Evolutionary conservation across 1,140 invertebrate species (phyloP).

Genomic region (Thalassaphorura encarpata): DNA sequence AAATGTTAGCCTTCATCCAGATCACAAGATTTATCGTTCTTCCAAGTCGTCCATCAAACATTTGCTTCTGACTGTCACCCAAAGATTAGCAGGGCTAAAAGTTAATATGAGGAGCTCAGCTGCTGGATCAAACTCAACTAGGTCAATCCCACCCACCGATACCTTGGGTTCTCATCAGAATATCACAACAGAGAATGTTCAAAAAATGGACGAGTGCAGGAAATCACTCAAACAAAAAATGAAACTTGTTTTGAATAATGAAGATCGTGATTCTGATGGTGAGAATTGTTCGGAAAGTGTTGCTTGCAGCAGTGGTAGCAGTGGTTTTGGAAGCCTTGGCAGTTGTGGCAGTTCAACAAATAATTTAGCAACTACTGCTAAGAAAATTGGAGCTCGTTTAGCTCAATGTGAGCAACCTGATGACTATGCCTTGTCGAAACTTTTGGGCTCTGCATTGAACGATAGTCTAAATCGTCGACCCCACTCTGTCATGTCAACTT

Average conservation of each 20-base stretch:
- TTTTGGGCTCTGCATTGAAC: conserved; percentile 44
- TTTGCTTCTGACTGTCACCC: conserved; percentile 40
- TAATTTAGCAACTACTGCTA: conserved; percentile 53
- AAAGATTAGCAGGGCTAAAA: conserved; percentile 34
- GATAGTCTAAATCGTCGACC: conserved; percentile 32
- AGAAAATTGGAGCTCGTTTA: conserved; percentile 64
- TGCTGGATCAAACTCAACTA: conserved; percentile 15
- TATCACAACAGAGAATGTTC: conserved; percentile 5
- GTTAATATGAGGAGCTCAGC: conserved; percentile 21
- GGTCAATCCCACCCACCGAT: conserved; percentile 6
- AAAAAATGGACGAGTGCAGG: conserved; percentile 34
- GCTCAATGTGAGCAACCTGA: conserved; percentile 52
- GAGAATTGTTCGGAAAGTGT: conserved; percentile 31
- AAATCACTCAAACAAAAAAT: conserved; percentile 38
- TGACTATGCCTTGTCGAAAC: conserved; percentile 69
- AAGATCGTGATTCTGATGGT: conserved; percentile 33
- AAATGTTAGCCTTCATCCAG: conserved; percentile 53
- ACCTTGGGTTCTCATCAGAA: conserved; percentile 9
- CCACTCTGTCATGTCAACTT: conserved; percentile 47
- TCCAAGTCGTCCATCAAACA: conserved; percentile 42
- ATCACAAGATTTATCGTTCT: conserved; percentile 62
- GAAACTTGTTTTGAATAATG: conserved; percentile 27
- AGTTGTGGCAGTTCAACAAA: conserved; percentile 55
- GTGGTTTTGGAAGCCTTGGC: conserved; percentile 33
- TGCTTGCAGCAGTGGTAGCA: conserved; percentile 17